A percentile compares a stretch with the other conserved stretches of the same genome.
Conservation (phyloP, 2,797 vertebrate genomes). For the Cossypha dichroa region DNA sequence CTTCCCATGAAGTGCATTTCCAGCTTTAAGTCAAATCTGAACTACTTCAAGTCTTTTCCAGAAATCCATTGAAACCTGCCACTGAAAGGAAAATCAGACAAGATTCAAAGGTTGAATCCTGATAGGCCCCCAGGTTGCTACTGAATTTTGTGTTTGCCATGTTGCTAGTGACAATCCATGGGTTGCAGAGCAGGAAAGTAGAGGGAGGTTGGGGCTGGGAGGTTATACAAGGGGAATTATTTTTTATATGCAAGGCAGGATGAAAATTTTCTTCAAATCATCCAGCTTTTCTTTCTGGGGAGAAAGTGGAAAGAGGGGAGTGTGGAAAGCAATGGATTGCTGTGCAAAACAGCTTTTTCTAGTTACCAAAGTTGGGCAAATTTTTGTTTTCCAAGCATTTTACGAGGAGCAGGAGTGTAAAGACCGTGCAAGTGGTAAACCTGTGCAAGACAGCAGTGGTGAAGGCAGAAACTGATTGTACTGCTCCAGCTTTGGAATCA, state of each 20-base stretch:
- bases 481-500: background rate
- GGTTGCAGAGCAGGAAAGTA: background rate
- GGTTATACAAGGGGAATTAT: fast-evolving
- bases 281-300: background rate
- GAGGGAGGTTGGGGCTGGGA: fast-evolving
- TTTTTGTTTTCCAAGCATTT: background rate
- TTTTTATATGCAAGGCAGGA: background rate
- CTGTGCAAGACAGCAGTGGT: background rate
- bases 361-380: background rate
- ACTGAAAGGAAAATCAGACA: background rate
- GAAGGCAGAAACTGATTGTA: background rate
- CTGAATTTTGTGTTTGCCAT: background rate
- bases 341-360: background rate
- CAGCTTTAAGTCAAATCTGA: background rate
- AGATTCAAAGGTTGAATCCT: background rate
- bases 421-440: background rate
- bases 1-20: background rate
- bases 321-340: background rate
- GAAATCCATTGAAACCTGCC: background rate
- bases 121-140: background rate
- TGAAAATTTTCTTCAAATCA: background rate
- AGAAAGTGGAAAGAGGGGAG: background rate
- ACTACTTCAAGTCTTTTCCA: background rate
- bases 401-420: background rate
- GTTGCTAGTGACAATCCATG: background rate